phyloP scores from a whole-genome alignment of 2,888 invertebrate genomes.

The Notodonta dromedarius region DNA sequence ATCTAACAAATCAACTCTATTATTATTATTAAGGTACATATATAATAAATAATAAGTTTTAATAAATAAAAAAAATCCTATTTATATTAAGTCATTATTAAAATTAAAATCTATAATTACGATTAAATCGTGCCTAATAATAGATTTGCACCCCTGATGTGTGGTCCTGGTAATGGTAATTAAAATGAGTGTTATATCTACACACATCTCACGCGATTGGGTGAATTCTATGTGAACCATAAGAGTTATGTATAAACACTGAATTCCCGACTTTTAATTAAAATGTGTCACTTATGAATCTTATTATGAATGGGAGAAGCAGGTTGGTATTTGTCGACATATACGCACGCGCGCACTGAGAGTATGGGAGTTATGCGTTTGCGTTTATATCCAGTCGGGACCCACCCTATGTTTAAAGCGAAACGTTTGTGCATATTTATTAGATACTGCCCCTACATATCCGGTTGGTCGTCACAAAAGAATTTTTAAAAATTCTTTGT shows the following conservation, averaged over 20 bases:
- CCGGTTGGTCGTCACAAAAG: not conserved
- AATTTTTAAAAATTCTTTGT: too few relatives aligned
- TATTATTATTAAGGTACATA: constrained; percentile 21
- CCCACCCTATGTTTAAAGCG: too few relatives aligned
- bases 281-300: too few relatives aligned
- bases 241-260: too few relatives aligned
- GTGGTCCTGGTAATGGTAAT: constrained; percentile 9
- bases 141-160: constrained; percentile 13
- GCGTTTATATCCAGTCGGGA: too few relatives aligned
- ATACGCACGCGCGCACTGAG: too few relatives aligned
- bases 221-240: not conserved
- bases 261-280: too few relatives aligned
- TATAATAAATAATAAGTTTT: constrained; percentile 32
- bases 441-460: not conserved
- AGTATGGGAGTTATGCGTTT: too few relatives aligned
- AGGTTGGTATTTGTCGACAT: too few relatives aligned
- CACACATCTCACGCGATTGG: not conserved
- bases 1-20: constrained; percentile 50
- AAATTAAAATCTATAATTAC: constrained; percentile 26
- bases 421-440: not conserved
- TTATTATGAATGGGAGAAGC: too few relatives aligned
- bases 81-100: constrained; percentile 32
- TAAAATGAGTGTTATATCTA: not conserved
- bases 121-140: constrained; percentile 12
- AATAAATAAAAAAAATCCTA: constrained; percentile 43